Percentiles rank a stretch among this genome's conserved stretches.
phyloP scores from a whole-genome alignment of 2,113 vertebrate genomes.

The Alligator sinensis region DNA sequence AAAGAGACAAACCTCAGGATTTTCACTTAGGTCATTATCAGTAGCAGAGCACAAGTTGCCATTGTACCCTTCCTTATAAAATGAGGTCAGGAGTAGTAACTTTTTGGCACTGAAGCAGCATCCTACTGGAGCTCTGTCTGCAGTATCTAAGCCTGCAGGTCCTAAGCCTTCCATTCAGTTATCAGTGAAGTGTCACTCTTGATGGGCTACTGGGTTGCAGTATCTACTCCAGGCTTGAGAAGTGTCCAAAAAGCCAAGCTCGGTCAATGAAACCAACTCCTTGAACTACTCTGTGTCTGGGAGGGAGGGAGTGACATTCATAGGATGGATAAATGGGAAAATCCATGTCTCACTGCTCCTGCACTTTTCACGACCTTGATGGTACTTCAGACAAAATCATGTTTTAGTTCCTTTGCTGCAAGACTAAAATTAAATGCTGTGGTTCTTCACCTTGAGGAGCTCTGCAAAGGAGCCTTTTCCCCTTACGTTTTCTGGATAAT shows the following conservation, averaged over 20 bases:
- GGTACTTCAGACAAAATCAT: constrained; percentile 1
- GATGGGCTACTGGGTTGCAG: not conserved
- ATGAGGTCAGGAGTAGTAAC: rapidly evolving
- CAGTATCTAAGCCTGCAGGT: not conserved
- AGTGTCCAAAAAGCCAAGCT: not conserved
- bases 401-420: not conserved
- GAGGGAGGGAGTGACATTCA: not conserved
- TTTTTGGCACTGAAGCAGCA: not conserved
- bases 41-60: not conserved
- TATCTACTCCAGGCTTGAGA: not conserved
- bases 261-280: not conserved
- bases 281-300: not conserved
- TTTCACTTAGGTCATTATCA: not conserved
- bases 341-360: not conserved
- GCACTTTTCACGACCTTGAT: not conserved
- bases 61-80: not conserved
- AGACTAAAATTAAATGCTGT: not conserved
- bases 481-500: constrained; percentile 18
- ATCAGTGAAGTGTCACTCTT: constrained; percentile 1
- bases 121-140: rapidly evolving
- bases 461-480: not conserved
- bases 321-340: not conserved
- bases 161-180: not conserved
- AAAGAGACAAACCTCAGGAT: not conserved
- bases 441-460: constrained; percentile 39